A percentile compares a stretch with the other conserved stretches of the same genome.
Conservation (phyloP, 2,113 vertebrate genomes). For the Nothobranchius kuhntae region DNA sequence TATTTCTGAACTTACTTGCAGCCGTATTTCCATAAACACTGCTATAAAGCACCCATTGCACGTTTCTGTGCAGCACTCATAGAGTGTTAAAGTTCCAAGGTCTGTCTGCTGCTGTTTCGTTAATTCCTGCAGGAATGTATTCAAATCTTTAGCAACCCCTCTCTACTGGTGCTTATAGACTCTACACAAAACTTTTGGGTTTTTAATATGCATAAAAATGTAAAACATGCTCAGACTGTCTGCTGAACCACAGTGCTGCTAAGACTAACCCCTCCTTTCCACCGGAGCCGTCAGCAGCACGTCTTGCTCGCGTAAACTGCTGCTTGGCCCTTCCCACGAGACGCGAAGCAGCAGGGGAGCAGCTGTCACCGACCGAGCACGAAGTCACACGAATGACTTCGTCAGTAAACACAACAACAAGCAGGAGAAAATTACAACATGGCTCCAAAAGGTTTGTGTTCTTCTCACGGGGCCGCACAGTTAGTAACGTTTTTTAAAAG, state of each 20-base stretch:
- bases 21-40: background rate
- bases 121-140: background rate
- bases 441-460: too few species aligned
- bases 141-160: background rate
- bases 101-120: background rate
- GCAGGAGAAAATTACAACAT: too few species aligned
- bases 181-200: background rate
- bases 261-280: background rate
- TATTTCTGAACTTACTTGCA: background rate
- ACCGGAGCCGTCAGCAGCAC: too few species aligned
- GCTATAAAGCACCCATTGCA: background rate
- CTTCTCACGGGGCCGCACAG: too few species aligned
- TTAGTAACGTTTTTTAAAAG: too few species aligned
- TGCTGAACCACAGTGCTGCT: background rate
- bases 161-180: background rate
- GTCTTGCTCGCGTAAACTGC: too few species aligned
- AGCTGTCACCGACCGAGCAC: too few species aligned
- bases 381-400: too few species aligned
- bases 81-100: background rate
- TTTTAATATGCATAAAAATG: background rate
- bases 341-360: too few species aligned
- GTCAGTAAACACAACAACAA: too few species aligned
- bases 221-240: background rate
- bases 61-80: background rate
- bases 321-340: too few species aligned